These are phyloP conservation scores for Popillia japonica DNA, from an alignment of 1,140 invertebrate species.

Conservation along the genomic window DNA sequence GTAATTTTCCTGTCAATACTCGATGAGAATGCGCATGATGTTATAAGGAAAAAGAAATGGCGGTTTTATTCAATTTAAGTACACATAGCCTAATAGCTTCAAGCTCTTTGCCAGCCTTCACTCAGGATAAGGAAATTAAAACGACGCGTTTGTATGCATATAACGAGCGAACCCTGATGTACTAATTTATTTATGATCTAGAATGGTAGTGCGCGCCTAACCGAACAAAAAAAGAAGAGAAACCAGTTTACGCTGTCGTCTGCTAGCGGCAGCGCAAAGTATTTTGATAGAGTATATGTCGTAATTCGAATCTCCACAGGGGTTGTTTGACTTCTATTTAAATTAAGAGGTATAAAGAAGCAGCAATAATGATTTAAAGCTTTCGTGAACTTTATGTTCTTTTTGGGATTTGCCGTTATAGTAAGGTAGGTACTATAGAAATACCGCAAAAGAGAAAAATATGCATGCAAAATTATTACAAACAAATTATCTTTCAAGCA, in stretches of 20 bases:
- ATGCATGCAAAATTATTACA: background rate
- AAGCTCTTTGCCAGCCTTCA: constrained; percentile 24
- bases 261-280: constrained; percentile 15
- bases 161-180: constrained; percentile 25
- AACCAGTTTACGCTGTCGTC: constrained; percentile 24
- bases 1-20: constrained; percentile 37
- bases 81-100: constrained; percentile 4
- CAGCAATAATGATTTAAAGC: background rate
- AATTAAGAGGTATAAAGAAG: background rate
- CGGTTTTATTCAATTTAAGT: constrained; percentile 32
- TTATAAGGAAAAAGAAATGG: constrained; percentile 16
- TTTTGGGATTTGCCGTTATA: background rate
- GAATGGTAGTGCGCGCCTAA: constrained; percentile 27
- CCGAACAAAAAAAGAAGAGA: background rate
- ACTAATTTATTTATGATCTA: constrained; percentile 35
- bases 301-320: constrained; percentile 26
- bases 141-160: constrained; percentile 28
- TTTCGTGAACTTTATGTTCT: background rate
- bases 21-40: constrained; percentile 15
- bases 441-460: background rate
- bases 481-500: too few species aligned
- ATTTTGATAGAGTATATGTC: constrained; percentile 36
- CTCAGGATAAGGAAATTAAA: constrained; percentile 19
- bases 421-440: background rate
- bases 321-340: constrained; percentile 27